Conservation (phyloP, 2,888 invertebrate species). For the Electrophaes corylata region DNA sequence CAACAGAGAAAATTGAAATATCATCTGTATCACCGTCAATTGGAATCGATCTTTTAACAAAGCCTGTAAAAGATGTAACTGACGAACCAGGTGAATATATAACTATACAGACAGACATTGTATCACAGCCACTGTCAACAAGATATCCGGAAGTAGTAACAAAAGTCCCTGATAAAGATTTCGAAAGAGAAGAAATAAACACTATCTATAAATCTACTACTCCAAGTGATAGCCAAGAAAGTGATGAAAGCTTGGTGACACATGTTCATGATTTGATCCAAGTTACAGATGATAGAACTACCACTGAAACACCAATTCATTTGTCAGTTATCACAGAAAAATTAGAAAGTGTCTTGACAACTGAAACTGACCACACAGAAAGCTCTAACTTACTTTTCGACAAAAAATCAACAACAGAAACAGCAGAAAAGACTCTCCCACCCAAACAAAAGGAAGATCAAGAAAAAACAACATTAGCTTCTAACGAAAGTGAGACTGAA, state of each 20-base stretch:
- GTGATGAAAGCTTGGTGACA: not conserved
- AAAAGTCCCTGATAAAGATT: conserved; percentile 1
- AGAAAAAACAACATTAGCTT: conserved; percentile 13
- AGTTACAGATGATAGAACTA: conserved; percentile 16
- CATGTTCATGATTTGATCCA: conserved; percentile 11
- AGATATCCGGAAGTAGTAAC: not conserved
- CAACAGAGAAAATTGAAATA: conserved; percentile 33
- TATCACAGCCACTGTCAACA: conserved; percentile 10
- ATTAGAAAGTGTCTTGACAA: conserved; percentile 11
- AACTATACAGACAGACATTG: not conserved
- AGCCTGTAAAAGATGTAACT: conserved; percentile 11
- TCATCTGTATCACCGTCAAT: conserved; percentile 31
- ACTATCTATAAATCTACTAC: conserved; percentile 4
- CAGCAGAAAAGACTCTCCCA: conserved; percentile 7
- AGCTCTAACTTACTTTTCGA: conserved; percentile 5
- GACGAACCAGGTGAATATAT: conserved; percentile 5
- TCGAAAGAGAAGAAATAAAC: conserved; percentile 17
- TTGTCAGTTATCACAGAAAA: conserved; percentile 13
- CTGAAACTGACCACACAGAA: conserved; percentile 10
- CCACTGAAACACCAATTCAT: conserved; percentile 20
- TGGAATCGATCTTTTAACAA: not conserved
- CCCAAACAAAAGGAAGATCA: conserved; percentile 17
- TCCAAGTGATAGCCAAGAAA: conserved; percentile 4
- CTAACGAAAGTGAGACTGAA: not conserved
- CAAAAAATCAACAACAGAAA: conserved; percentile 5